phyloP scores from a whole-genome alignment of 2,888 invertebrate species.

The Drosophila demipolita region DNA sequence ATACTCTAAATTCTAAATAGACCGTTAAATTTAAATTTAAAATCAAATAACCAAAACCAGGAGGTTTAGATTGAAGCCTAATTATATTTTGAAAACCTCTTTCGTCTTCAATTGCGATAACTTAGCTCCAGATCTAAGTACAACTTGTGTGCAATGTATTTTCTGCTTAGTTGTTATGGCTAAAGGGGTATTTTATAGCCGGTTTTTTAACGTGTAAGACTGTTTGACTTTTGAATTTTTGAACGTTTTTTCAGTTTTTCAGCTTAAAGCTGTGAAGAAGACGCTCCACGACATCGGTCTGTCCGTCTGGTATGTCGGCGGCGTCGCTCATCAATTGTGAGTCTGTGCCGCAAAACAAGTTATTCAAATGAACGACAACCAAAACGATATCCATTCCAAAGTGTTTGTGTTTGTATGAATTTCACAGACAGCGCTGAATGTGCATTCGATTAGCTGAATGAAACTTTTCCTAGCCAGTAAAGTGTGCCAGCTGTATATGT shows the following conservation, averaged over 20 bases:
- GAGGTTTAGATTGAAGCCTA: not conserved
- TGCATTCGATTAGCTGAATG: conserved; percentile 68
- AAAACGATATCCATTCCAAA: conserved; percentile 42
- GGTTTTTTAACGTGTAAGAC: not conserved
- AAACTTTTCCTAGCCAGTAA: conserved; percentile 58
- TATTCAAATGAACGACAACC: conserved; percentile 72
- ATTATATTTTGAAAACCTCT: not conserved
- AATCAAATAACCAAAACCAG: not conserved
- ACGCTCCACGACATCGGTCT: conserved; percentile 37
- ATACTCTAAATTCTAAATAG: not conserved
- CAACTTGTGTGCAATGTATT: too few species aligned
- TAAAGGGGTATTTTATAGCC: conserved; percentile 37
- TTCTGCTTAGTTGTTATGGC: not conserved
- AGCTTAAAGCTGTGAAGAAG: conserved; percentile 61
- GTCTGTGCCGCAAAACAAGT: conserved; percentile 73
- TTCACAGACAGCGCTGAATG: conserved; percentile 43
- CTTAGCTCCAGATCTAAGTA: not conserved
- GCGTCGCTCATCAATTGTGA: conserved; percentile 34
- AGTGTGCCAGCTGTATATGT: conserved; percentile 31
- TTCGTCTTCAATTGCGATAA: not conserved
- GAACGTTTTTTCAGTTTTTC: conserved; percentile 52
- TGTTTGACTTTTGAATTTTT: conserved; percentile 53
- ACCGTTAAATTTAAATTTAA: not conserved
- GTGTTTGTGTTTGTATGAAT: conserved; percentile 45
- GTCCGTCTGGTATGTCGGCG: not conserved